Base-by-base conservation (phyloP, 2,888 invertebrate genomes). In the Electrophaes corylata region DNA sequence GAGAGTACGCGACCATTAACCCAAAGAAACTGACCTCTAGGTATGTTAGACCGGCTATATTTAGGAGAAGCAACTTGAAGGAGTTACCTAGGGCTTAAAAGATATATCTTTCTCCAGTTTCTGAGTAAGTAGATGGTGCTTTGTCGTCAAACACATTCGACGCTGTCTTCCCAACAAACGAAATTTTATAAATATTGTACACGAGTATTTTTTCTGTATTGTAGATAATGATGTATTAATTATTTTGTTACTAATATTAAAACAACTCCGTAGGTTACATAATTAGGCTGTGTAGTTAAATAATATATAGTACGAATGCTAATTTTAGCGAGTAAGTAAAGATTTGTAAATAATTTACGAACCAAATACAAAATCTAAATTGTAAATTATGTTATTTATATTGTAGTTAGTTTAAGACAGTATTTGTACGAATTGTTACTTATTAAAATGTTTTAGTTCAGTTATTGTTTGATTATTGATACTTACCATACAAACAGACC, bases 1-100 rank as follows among this genome's bases (percentile, higher is more conserved):
- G 75, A 0, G 69, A 75, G 4, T 82, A 81, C 54, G 83, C 83
- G 0, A 82, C 81, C 3, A 76, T 83, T 29, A 72, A 79, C 58
- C 83, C 83, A 0, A 67, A 75, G 33, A 79, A 81, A 29, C 65
- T 83, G 14, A 66, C 76, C 11, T 67, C 73, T 0, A 62, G 69
- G 19, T 72, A 77, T 39, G 70, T 79, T 12, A 64, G 75, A 40
- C 80, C 83, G 0, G 70, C 72, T 1, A 65, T 79, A 14, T 79
- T 77, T 49, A 66, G 67, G 18, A 60, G 69, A 18, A 58, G 60
- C 45, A 65, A 60, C 40, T 43, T 58, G 16, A 48, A 52, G 31
- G 20, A 52, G n/a, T 45, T 18, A 49, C 19, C 16, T 14, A 1
- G 12, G 8, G n/a, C 2, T 2, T 14, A 8, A 37, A 6, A 14